Conservation (phyloP, 2,888 invertebrate genomes). For the Alloplasta piceator region DNA sequence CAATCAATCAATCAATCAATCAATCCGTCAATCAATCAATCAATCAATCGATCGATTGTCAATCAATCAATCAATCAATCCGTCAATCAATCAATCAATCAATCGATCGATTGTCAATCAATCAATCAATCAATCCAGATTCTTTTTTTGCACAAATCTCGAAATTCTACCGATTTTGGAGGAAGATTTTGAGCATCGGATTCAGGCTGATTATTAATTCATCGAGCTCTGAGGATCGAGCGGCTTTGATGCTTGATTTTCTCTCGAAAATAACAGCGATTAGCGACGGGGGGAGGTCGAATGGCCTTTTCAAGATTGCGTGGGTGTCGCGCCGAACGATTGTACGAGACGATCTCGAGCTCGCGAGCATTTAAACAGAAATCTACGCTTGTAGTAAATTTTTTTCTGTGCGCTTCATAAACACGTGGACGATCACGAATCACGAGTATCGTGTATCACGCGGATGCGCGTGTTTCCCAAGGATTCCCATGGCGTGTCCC, state of each 20-base stretch:
- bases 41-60: too few relatives aligned
- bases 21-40: too few relatives aligned
- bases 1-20: too few relatives aligned
- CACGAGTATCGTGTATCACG: constrained; percentile 64
- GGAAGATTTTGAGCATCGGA: too few relatives aligned
- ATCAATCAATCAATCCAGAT: too few relatives aligned
- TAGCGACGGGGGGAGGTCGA: constrained; percentile 43
- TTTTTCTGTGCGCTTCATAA: not conserved
- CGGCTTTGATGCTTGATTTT: constrained; percentile 46
- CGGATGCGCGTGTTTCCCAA: constrained; percentile 65
- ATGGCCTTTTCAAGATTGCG: constrained; percentile 55
- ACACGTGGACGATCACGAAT: constrained; percentile 40
- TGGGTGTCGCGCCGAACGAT: constrained; percentile 43
- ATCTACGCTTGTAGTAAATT: not conserved
- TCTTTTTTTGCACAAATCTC: too few relatives aligned
- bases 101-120: too few relatives aligned
- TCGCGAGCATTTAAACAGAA: constrained; percentile 18
- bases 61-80: too few relatives aligned
- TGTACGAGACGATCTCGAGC: constrained; percentile 36
- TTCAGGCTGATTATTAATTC: constrained; percentile 45
- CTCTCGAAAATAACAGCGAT: constrained; percentile 24
- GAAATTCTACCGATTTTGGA: too few relatives aligned
- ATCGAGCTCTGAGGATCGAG: constrained; percentile 37
- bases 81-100: too few relatives aligned
- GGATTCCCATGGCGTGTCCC: constrained; percentile 72